Percentiles rank a stretch among this genome's conserved stretches.
Conservation (phyloP, 2,888 invertebrate species). For the Cheilosia vulpina region DNA sequence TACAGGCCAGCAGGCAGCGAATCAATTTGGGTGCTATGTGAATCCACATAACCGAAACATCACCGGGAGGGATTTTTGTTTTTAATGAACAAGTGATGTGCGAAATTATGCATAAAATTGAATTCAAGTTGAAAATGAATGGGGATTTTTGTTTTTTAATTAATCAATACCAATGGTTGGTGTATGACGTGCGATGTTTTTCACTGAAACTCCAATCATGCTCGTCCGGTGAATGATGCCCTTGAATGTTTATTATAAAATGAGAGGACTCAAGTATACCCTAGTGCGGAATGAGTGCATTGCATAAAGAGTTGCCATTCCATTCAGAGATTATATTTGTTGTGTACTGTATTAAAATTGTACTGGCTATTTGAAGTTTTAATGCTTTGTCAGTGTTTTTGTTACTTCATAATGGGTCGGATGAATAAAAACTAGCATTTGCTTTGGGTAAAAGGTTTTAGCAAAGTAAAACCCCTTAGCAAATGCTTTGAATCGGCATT, state of each 20-base stretch:
- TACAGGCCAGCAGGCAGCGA: not conserved
- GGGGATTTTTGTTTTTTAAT: slow-evolving; percentile 16
- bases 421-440: no score
- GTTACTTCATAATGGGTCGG: no score
- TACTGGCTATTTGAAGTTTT: not conserved
- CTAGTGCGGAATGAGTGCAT: no score
- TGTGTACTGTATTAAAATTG: not conserved
- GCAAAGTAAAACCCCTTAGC: no score
- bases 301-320: no score
- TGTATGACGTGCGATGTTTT: not conserved
- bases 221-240: not conserved
- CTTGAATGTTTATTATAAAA: not conserved
- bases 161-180: slow-evolving; percentile 17
- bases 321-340: no score
- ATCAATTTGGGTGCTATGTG: slow-evolving; percentile 8
- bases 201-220: not conserved
- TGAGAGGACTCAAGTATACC: no score
- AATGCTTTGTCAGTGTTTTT: not conserved
- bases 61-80: slow-evolving; percentile 30
- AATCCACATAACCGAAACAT: slow-evolving; percentile 25
- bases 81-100: slow-evolving; percentile 48
- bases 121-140: slow-evolving; percentile 24
- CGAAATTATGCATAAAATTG: slow-evolving; percentile 55
- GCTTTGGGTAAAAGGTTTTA: no score
- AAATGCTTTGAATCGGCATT: no score